Percentiles rank a stretch among this genome's conserved stretches.
Evolutionary conservation across 2,113 vertebrate species (phyloP).

Genomic region (Mus spicilegus): DNA sequence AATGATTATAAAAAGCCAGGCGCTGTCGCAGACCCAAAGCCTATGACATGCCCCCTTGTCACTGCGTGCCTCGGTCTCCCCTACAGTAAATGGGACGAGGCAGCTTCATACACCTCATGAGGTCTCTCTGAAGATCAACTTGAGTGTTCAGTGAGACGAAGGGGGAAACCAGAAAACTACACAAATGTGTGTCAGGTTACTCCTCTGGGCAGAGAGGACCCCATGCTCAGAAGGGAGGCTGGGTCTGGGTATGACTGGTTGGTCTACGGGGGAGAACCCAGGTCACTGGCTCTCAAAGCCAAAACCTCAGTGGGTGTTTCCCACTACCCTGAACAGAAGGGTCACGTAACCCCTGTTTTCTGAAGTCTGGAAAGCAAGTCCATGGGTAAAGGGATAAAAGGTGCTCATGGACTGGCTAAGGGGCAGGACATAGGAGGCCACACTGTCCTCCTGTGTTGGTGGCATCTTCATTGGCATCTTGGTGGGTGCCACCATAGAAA

Average conservation of each 20-base stretch:
- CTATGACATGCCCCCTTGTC: neutral
- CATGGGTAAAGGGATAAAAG: neutral
- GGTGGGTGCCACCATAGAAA: neutral
- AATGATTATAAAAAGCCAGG: neutral
- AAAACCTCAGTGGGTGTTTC: neutral
- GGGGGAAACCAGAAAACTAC: neutral
- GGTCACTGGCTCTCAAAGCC: neutral
- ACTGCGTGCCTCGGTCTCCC: neutral
- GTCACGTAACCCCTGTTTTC: neutral
- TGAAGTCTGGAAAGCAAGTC: neutral
- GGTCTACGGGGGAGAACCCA: neutral
- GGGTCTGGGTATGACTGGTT: fast-evolving
- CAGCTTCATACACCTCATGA: neutral
- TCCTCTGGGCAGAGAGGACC: neutral
- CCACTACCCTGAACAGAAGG: neutral
- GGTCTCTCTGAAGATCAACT: neutral
- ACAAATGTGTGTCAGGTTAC: fast-evolving
- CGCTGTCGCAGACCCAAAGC: neutral
- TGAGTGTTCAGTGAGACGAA: neutral
- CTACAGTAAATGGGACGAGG: neutral
- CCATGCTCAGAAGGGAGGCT: fast-evolving
- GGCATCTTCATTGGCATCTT: neutral
- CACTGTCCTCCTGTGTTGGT: neutral
- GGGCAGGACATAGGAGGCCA: fast-evolving
- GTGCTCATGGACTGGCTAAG: neutral